phyloP scores from a whole-genome alignment of 2,888 invertebrate species.

The Diachrysia chrysitis region DNA sequence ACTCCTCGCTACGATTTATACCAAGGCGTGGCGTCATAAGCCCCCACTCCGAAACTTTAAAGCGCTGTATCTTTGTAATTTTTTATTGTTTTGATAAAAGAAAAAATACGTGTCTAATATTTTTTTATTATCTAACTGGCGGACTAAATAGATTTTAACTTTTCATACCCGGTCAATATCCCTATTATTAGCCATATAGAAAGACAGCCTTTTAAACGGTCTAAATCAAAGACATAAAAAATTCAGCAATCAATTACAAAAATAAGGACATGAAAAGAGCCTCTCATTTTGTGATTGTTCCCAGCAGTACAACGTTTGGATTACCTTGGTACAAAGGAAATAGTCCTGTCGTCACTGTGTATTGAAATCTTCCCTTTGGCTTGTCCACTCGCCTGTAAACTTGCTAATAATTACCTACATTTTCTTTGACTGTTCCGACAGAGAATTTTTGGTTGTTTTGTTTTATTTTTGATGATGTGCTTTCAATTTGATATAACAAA shows the following conservation, averaged over 20 bases:
- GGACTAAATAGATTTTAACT: too few relatives aligned
- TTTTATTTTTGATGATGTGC: background rate
- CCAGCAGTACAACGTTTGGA: constrained; percentile 21
- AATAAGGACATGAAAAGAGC: constrained; percentile 1
- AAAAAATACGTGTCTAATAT: too few relatives aligned
- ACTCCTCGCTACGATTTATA: too few relatives aligned
- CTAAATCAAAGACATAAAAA: too few relatives aligned
- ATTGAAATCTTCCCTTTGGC: constrained; percentile 29
- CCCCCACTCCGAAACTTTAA: too few relatives aligned
- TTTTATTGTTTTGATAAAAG: too few relatives aligned
- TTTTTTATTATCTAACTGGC: too few relatives aligned
- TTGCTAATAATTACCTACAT: background rate
- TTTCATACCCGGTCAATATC: too few relatives aligned
- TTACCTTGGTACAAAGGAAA: constrained; percentile 37
- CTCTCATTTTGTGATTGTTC: constrained; percentile 20
- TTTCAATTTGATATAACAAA: background rate
- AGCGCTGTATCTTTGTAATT: too few relatives aligned
- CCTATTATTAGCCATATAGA: too few relatives aligned
- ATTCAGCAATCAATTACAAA: constrained; percentile 29
- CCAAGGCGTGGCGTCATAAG: too few relatives aligned
- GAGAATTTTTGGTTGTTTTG: background rate
- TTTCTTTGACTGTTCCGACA: background rate
- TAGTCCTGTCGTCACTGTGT: constrained; percentile 17
- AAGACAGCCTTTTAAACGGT: too few relatives aligned
- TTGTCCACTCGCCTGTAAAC: background rate